Evolutionary conservation across 2,888 invertebrate genomes (phyloP).

Genomic region (Xestia sexstrigata): DNA sequence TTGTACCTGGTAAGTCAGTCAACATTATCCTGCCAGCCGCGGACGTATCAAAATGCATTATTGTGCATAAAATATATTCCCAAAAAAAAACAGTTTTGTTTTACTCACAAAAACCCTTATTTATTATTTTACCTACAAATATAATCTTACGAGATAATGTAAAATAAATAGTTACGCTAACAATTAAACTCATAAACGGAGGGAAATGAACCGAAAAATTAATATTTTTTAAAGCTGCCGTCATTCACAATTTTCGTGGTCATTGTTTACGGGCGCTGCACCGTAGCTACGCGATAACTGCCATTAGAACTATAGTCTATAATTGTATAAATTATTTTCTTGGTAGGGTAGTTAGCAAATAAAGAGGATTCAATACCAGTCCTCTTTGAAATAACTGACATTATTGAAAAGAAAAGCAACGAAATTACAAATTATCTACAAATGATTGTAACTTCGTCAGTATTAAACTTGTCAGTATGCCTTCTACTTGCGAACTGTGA

Average conservation of each 20-base stretch:
- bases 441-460: conserved; percentile 47
- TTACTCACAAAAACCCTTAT: conserved; percentile 77
- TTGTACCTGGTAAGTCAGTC: conserved; percentile 87
- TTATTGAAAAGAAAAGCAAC: conserved; percentile 29
- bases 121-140: conserved; percentile 71
- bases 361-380: conserved; percentile 19
- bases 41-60: conserved; percentile 84
- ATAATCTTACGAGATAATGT: conserved; percentile 66
- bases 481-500: conserved; percentile 7
- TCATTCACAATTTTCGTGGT: conserved; percentile 65
- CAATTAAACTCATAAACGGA: conserved; percentile 82
- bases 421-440: conserved; percentile 56
- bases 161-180: conserved; percentile 85
- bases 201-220: conserved; percentile 78
- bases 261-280: conserved; percentile 55
- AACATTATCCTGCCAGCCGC: conserved; percentile 70
- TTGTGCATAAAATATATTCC: conserved; percentile 84
- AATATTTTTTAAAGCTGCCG: conserved; percentile 73
- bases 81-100: conserved; percentile 71
- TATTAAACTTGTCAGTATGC: conserved; percentile 24
- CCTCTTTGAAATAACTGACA: conserved; percentile 24
- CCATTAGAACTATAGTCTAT: conserved; percentile 35
- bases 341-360: conserved; percentile 28
- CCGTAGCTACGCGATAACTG: conserved; percentile 53
- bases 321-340: conserved; percentile 38